phyloP scores from a whole-genome alignment of 37 sponge, comb jelly and placozoan species.

The Oopsacas minuta region DNA sequence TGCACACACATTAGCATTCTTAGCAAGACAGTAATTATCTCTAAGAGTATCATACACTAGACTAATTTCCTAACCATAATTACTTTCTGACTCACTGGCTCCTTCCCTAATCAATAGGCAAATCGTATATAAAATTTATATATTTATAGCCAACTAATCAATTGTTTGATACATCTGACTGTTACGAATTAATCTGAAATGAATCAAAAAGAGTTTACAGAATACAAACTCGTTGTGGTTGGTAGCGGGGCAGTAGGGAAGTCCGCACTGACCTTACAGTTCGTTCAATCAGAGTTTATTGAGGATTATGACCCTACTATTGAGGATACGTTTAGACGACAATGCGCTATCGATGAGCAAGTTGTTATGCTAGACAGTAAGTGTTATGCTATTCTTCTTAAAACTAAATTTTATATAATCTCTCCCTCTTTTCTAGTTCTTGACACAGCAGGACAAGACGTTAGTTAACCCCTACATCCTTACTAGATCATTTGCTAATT shows the following conservation, averaged over 20 bases:
- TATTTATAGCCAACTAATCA: too few relatives aligned
- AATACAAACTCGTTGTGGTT: not conserved
- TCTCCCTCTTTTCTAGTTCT: not conserved
- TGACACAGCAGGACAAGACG: constrained; percentile 13
- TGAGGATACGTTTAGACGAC: not conserved
- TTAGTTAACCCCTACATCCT: not conserved
- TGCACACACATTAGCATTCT: not conserved
- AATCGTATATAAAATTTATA: too few relatives aligned
- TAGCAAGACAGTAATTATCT: not conserved
- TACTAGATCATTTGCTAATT: not conserved
- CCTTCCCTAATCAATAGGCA: not conserved
- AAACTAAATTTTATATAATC: not conserved
- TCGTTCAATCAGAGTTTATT: not conserved
- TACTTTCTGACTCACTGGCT: not conserved
- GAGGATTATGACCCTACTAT: constrained; percentile 10
- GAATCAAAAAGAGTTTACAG: not conserved
- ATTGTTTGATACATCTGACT: too few relatives aligned
- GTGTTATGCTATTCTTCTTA: not conserved
- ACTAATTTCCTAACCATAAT: not conserved
- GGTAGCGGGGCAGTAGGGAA: constrained; percentile 1
- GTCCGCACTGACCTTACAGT: not conserved
- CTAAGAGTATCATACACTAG: not conserved
- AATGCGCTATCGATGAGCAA: not conserved
- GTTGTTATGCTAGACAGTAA: constrained; percentile 16
- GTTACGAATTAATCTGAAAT: not conserved